These are phyloP conservation scores for Rachycentron canadum DNA, from an alignment of 2,797 vertebrate genomes.

Conservation along the genomic window DNA sequence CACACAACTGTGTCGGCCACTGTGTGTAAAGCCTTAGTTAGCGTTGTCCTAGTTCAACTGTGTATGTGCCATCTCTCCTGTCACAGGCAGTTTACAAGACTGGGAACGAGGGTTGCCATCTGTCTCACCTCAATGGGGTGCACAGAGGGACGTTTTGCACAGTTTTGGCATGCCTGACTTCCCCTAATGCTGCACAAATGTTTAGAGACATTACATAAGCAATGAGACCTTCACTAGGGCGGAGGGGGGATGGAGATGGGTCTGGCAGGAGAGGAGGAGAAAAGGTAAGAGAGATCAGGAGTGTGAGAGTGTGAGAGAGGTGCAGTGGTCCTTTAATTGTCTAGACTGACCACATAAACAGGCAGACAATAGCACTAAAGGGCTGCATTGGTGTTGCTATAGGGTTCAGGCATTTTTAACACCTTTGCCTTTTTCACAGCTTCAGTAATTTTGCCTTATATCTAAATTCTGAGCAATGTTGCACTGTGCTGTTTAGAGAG, in stretches of 20 bases:
- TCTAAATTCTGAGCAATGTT: constrained; percentile 21
- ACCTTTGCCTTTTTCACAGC: constrained; percentile 37
- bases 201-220: constrained; percentile 81
- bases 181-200: constrained; percentile 83
- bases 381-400: constrained; percentile 34
- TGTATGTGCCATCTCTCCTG: constrained; percentile 70
- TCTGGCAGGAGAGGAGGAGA: constrained; percentile 11
- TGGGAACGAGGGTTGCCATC: constrained; percentile 83
- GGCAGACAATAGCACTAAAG: constrained; percentile 36
- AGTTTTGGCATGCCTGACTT: constrained; percentile 82
- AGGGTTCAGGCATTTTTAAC: constrained; percentile 39
- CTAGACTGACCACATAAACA: constrained; percentile 19
- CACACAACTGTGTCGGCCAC: constrained; percentile 65
- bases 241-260: constrained; percentile 39
- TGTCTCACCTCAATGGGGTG: constrained; percentile 82
- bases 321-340: constrained; percentile 30
- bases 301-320: constrained; percentile 19
- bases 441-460: constrained; percentile 25
- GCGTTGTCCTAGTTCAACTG: constrained; percentile 67
- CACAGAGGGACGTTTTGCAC: constrained; percentile 82
- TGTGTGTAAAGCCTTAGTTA: constrained; percentile 67
- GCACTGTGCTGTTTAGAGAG: neutral
- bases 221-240: constrained; percentile 61
- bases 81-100: constrained; percentile 81
- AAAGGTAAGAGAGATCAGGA: constrained; percentile 29